Evolutionary conservation across 1,140 invertebrate genomes (phyloP).

Genomic region (Aphidius ervi): DNA sequence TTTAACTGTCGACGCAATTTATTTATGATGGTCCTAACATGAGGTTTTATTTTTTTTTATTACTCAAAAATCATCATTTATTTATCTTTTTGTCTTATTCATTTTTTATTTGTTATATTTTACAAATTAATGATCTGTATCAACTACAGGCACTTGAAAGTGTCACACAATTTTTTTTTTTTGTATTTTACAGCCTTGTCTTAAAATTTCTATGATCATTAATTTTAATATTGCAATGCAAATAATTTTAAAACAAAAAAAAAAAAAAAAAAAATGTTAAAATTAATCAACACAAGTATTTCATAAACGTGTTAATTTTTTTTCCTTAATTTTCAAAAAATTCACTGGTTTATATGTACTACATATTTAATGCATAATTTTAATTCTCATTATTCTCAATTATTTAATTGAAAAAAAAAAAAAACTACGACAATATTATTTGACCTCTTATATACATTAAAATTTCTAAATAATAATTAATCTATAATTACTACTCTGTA

Average conservation of each 20-base stretch:
- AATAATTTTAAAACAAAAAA: background rate
- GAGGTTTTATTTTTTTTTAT: constrained; percentile 11
- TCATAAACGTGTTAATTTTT: background rate
- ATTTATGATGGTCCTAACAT: constrained; percentile 26
- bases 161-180: constrained; percentile 48
- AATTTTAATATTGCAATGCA: background rate
- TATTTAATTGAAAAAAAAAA: too few relatives aligned
- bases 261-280: too few relatives aligned
- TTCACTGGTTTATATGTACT: too few relatives aligned
- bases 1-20: constrained; percentile 20
- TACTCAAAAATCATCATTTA: background rate
- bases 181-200: constrained; percentile 47
- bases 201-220: constrained; percentile 43
- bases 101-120: constrained; percentile 21
- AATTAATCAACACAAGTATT: background rate
- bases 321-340: too few relatives aligned
- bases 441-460: too few relatives aligned
- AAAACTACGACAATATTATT: background rate
- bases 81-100: constrained; percentile 22
- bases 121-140: constrained; percentile 27
- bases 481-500: background rate
- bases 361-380: too few relatives aligned
- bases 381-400: too few relatives aligned
- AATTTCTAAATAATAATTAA: constrained; percentile 7
- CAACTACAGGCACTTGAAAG: constrained; percentile 50